A percentile compares a stretch with the other conserved stretches of the same genome.
These are phyloP conservation scores for Quadroppia sp. DNA, from an alignment of 2,888 invertebrate species.

Conservation along the genomic window DNA sequence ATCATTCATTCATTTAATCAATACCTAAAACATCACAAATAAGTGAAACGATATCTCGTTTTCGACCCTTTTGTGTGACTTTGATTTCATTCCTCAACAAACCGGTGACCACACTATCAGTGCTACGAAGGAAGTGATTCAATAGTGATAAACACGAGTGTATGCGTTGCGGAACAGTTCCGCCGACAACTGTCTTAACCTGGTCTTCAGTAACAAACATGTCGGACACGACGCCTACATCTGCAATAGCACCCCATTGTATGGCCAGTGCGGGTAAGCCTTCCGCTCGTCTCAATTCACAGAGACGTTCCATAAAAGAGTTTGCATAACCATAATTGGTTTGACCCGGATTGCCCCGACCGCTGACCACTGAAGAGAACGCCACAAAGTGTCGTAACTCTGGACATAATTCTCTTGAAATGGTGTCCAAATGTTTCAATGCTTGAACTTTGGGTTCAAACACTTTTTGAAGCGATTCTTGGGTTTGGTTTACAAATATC, in stretches of 20 bases:
- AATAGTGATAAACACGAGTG: too few relatives aligned
- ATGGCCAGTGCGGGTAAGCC: slow-evolving; percentile 84
- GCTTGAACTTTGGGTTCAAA: slow-evolving; percentile 76
- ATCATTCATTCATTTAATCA: too few relatives aligned
- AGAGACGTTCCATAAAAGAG: slow-evolving; percentile 92
- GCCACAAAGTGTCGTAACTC: slow-evolving; percentile 83
- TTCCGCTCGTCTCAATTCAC: slow-evolving; percentile 73
- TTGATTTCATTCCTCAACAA: too few relatives aligned
- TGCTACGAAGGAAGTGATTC: too few relatives aligned
- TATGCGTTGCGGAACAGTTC: too few relatives aligned
- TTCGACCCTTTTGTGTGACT: too few relatives aligned
- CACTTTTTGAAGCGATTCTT: slow-evolving; percentile 72
- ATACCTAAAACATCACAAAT: too few relatives aligned
- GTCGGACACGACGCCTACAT: slow-evolving; percentile 64
- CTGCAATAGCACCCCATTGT: slow-evolving; percentile 98
- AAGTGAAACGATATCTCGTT: too few relatives aligned
- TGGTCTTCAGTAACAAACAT: not conserved
- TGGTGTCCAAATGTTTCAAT: slow-evolving; percentile 73
- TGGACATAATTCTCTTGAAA: slow-evolving; percentile 70
- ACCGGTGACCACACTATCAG: too few relatives aligned
- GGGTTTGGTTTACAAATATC: slow-evolving; percentile 76
- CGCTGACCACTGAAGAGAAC: slow-evolving; percentile 94
- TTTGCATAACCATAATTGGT: slow-evolving; percentile 91
- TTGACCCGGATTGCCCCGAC: slow-evolving; percentile 92
- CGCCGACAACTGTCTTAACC: too few relatives aligned